Conservation (phyloP, 2,888 invertebrate species). For the Cephus pulcher region DNA sequence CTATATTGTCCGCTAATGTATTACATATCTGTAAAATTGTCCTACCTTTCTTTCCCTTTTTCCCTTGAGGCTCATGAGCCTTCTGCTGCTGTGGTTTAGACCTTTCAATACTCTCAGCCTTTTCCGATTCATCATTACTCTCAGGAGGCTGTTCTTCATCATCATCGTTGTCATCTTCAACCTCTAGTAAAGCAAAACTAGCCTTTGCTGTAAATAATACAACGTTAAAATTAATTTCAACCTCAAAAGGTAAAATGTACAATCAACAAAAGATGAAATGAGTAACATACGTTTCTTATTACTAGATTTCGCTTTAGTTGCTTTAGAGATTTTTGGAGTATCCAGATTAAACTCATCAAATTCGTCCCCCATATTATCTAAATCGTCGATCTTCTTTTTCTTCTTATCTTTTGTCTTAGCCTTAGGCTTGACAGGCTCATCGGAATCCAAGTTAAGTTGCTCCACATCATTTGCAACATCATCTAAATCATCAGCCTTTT, state of each 20-base stretch:
- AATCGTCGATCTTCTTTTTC: slow-evolving; percentile 61
- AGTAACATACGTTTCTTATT: neutral
- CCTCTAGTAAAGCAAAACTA: slow-evolving; percentile 76
- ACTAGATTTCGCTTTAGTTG: neutral
- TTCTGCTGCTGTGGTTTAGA: slow-evolving; percentile 61
- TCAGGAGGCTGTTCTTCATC: slow-evolving; percentile 60
- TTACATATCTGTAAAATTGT: neutral
- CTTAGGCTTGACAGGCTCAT: slow-evolving; percentile 25
- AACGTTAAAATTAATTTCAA: slow-evolving; percentile 6
- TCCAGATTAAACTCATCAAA: slow-evolving; percentile 8
- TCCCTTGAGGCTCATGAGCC: slow-evolving; percentile 65
- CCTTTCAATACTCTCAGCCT: slow-evolving; percentile 66
- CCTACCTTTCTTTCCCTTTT: slow-evolving; percentile 77
- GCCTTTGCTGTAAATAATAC: slow-evolving; percentile 57
- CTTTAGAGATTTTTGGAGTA: neutral
- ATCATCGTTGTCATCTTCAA: slow-evolving; percentile 69
- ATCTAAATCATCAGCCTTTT: slow-evolving; percentile 59
- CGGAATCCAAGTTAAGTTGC: slow-evolving; percentile 71
- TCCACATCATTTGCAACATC: slow-evolving; percentile 70
- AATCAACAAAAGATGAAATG: slow-evolving; percentile 1
- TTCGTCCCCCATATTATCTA: slow-evolving; percentile 28
- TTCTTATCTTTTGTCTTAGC: slow-evolving; percentile 55
- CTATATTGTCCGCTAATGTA: neutral
- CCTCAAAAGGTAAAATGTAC: neutral
- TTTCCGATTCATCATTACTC: slow-evolving; percentile 62